Evolutionary conservation across 2,113 vertebrate genomes (phyloP), one percentile per base, ranked within the genome.

Genomic region (Hepsetus odoe): DNA sequence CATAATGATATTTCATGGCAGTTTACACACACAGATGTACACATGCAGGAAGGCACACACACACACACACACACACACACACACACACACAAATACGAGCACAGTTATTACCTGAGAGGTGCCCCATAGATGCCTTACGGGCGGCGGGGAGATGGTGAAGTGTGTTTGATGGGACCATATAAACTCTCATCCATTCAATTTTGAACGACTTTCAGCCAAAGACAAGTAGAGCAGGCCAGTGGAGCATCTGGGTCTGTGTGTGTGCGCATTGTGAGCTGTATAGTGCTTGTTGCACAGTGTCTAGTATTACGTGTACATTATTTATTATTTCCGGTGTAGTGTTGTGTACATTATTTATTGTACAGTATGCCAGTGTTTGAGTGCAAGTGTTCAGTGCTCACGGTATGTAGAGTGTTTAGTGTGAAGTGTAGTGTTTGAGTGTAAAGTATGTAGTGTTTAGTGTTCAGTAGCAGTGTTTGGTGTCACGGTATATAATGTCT

Each of bases 1-100:
- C 77, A 75, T 13, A 49, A 82, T 79, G 71, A 35, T 53, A 83
- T 86, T 87, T 86, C 78, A 90, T 82, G 79, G 46, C 76, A 72
- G 68, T 77, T 82, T 82, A 65, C 84, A 76, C 79, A 72, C 72
- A 78, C n/a, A 4, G n/a, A n/a, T n/a, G n/a, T n/a, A n/a, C n/a
- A n/a, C n/a, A n/a, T n/a, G n/a, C n/a, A n/a, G n/a, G n/a, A n/a
- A n/a, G n/a, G n/a, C n/a, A n/a, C n/a, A n/a, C 26, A 14, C 4
- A 13, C 11, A 59, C 11, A 30, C 76, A 69, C 72, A 77, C 56
- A 3, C 56, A 14, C 10, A 30, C 56, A 59, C 56, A 64, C 84
- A 76, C 79, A 72, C 67, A 79, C 58, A 30, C 26, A 30, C 5
- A 61, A 6, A 58, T 28, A 55, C n/a, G 24, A 3, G 9, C 51